Conservation (phyloP, 2,797 vertebrate genomes). For the Danio tinwini region DNA sequence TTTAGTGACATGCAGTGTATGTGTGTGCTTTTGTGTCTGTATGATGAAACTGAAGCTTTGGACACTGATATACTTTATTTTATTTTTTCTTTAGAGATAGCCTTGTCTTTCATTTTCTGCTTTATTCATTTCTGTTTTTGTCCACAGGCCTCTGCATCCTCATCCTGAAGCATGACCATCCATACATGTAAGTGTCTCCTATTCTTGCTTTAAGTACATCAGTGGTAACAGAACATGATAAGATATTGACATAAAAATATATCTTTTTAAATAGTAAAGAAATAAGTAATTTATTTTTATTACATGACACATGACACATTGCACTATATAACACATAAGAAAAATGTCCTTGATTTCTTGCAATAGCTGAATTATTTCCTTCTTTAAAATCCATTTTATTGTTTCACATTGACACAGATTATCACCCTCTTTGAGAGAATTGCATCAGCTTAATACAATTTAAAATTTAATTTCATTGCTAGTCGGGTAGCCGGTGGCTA, state of each 20-base stretch:
- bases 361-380: background rate
- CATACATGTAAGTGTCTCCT: constrained; percentile 49
- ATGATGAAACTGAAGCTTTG: constrained; percentile 27
- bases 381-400: background rate
- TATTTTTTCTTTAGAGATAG: constrained; percentile 1
- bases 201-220: background rate
- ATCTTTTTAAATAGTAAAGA: background rate
- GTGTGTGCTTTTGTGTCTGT: constrained; percentile 20
- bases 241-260: background rate
- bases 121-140: constrained; percentile 16
- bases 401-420: constrained; percentile 13
- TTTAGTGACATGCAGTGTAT: constrained; percentile 11
- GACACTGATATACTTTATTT: constrained; percentile 6
- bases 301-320: background rate
- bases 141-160: constrained; percentile 34
- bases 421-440: constrained; percentile 17
- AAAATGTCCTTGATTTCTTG: background rate
- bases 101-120: constrained; percentile 37
- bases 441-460: constrained; percentile 34
- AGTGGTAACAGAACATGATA: background rate
- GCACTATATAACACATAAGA: background rate
- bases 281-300: background rate
- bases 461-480: constrained; percentile 1
- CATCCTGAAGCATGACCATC: constrained; percentile 23
- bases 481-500: background rate